These are phyloP conservation scores for Blastobasis adustella DNA, from an alignment of 2,888 invertebrate species.

Conservation along the genomic window DNA sequence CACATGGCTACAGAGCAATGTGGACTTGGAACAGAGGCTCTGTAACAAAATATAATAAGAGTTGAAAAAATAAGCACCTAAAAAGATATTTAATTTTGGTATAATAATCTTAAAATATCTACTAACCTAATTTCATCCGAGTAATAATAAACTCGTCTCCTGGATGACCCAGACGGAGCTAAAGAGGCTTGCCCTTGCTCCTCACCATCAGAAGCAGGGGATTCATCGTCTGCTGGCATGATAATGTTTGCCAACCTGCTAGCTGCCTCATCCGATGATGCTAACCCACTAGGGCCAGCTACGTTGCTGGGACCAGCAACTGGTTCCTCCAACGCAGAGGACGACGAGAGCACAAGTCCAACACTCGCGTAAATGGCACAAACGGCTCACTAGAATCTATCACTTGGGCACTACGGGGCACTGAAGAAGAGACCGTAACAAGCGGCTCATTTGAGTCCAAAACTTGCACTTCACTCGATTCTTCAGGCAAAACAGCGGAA, in stretches of 20 bases:
- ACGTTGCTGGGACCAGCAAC: too few species aligned
- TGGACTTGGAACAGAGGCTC: background rate
- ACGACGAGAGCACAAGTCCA: background rate
- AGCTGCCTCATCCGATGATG: too few species aligned
- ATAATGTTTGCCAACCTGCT: too few species aligned
- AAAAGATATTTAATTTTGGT: too few species aligned
- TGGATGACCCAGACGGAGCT: background rate
- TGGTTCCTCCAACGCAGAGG: too few species aligned
- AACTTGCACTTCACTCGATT: conserved; percentile 8
- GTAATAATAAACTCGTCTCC: background rate
- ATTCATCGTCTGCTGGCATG: too few species aligned
- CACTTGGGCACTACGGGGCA: conserved; percentile 3
- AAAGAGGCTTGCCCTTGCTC: too few species aligned
- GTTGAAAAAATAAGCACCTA: background rate
- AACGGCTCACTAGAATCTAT: conserved; percentile 2
- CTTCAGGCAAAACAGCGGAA: conserved; percentile 1
- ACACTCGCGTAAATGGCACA: background rate
- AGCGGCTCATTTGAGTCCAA: conserved; percentile 7
- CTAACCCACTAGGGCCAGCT: too few species aligned
- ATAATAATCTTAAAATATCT: background rate
- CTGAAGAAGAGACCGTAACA: conserved; percentile 6
- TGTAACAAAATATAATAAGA: background rate
- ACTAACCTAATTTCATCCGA: background rate
- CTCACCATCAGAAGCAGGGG: too few species aligned
- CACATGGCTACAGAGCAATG: background rate